Conservation (phyloP, 2,797 vertebrate genomes). For the Harpagifer antarcticus region DNA sequence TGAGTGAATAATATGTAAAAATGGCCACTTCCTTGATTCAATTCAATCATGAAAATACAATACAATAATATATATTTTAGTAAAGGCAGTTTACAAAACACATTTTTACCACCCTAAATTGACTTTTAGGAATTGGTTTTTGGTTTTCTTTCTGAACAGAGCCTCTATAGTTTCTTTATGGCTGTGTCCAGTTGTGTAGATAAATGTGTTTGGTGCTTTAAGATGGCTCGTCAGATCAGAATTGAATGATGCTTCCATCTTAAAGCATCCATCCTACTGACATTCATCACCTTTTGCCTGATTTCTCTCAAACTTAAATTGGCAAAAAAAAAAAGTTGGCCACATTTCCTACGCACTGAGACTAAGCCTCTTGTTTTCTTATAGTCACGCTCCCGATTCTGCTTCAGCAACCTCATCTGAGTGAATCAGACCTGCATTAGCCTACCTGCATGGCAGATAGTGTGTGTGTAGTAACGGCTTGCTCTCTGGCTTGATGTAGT, state of each 20-base stretch:
- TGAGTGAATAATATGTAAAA: background rate
- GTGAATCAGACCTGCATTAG: conserved; percentile 32
- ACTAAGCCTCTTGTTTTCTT: conserved; percentile 25
- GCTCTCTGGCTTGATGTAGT: conserved; percentile 3
- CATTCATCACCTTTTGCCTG: conserved; percentile 13
- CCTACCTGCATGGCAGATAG: conserved; percentile 61
- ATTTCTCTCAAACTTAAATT: background rate
- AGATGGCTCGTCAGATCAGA: conserved; percentile 5
- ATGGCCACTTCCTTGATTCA: background rate
- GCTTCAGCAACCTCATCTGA: conserved; percentile 64
- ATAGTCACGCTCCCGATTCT: conserved; percentile 46
- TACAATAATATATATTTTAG: background rate
- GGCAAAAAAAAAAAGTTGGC: background rate
- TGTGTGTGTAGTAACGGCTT: conserved; percentile 14
- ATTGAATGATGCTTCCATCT: conserved; percentile 13
- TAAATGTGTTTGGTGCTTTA: conserved; percentile 27
- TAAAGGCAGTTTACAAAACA: background rate
- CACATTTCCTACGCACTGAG: conserved; percentile 28
- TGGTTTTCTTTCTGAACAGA: conserved; percentile 58
- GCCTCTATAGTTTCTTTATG: conserved; percentile 39
- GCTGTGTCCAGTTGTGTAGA: conserved; percentile 44
- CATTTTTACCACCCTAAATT: background rate
- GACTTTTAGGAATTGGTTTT: background rate
- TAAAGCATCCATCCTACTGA: conserved; percentile 12
- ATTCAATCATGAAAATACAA: background rate